Evolutionary conservation across 2,113 vertebrate species (phyloP).

Genomic region (Callocephalon fimbriatum): DNA sequence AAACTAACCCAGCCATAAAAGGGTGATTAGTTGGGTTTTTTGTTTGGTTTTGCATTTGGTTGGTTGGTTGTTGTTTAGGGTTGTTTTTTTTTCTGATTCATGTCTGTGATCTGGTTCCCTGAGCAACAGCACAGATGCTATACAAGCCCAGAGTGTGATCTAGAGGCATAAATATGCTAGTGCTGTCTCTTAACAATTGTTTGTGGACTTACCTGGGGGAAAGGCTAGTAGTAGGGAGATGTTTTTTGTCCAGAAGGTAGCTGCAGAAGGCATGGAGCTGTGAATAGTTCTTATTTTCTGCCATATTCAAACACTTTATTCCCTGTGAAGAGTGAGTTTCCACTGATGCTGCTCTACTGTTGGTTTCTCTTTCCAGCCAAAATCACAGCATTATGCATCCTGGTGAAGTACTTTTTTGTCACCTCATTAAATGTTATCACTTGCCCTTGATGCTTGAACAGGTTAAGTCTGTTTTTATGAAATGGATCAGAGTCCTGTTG

Average conservation of each 20-base stretch:
- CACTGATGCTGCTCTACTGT: neutral
- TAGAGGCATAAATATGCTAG: neutral
- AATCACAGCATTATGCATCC: neutral
- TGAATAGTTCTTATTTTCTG: neutral
- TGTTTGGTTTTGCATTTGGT: neutral
- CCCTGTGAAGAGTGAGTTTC: neutral
- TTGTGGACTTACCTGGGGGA: neutral
- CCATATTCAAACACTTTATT: neutral
- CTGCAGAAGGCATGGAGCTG: neutral
- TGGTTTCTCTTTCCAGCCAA: neutral
- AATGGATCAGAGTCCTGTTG: neutral
- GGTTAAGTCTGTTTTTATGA: neutral
- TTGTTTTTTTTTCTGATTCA: neutral
- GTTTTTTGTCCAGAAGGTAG: neutral
- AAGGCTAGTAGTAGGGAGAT: neutral
- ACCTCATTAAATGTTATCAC: neutral
- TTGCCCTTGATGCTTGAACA: neutral
- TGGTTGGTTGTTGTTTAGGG: neutral
- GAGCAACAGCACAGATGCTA: neutral
- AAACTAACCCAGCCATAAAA: neutral
- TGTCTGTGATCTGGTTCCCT: neutral
- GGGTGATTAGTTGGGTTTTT: neutral
- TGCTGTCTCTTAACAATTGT: neutral
- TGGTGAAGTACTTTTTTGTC: neutral
- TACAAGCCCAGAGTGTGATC: neutral